Conservation (phyloP, 2,113 vertebrate genomes). For the Thamnaconus septentrionalis region DNA sequence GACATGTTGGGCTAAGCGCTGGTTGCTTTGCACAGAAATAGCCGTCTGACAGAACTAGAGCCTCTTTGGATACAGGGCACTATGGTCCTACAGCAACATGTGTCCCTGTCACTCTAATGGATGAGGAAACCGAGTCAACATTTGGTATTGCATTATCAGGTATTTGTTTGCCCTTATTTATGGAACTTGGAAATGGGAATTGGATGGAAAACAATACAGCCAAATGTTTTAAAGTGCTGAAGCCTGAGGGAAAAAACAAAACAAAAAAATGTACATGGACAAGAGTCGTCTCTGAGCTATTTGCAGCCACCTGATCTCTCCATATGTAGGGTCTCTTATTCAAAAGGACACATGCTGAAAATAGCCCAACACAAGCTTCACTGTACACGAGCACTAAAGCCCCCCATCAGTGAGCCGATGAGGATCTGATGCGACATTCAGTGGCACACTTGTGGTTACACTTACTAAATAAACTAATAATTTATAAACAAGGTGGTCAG, state of each 20-base stretch:
- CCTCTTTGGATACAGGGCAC: conserved; percentile 17
- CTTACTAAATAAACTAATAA: too few relatives aligned
- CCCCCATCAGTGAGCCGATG: conserved; percentile 18
- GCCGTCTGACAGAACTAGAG: conserved; percentile 19
- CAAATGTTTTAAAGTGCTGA: too few relatives aligned
- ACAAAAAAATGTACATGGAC: not conserved
- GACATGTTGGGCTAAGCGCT: too few relatives aligned
- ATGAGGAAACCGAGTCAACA: conserved; percentile 9
- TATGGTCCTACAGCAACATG: conserved; percentile 43
- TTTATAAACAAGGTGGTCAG: too few relatives aligned
- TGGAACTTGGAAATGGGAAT: too few relatives aligned
- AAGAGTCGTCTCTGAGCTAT: conserved; percentile 7
- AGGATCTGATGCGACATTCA: conserved; percentile 16
- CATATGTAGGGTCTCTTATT: conserved; percentile 18
- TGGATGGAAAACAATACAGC: too few relatives aligned
- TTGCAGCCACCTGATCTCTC: conserved; percentile 15
- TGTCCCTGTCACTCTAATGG: conserved; percentile 66
- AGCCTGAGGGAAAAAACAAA: not conserved
- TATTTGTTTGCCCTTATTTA: not conserved
- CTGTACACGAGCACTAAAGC: conserved; percentile 51
- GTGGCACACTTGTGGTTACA: not conserved
- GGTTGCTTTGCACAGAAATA: conserved; percentile 49
- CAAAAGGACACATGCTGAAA: conserved; percentile 47
- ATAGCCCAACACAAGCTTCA: conserved; percentile 53
- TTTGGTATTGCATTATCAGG: not conserved